Percentiles rank a stretch among this genome's conserved stretches.
phyloP scores from a whole-genome alignment of 37 sponge, comb jelly and placozoan species.

The Haliclona indistincta region DNA sequence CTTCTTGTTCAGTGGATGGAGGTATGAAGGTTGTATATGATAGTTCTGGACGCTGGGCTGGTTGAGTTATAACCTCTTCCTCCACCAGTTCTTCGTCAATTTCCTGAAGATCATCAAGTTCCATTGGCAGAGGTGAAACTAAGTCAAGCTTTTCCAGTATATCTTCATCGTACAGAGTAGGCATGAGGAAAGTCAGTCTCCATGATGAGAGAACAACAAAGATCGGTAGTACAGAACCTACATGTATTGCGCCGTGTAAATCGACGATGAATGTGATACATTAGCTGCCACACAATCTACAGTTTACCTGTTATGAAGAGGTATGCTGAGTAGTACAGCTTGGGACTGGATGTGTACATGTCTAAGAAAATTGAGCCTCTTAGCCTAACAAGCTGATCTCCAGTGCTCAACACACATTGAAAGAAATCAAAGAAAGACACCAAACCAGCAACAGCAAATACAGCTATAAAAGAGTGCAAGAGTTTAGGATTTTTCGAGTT shows the following conservation, averaged over 20 bases:
- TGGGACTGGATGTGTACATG: neutral
- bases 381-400: neutral
- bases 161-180: neutral
- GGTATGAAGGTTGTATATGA: too few relatives aligned
- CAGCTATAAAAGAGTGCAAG: neutral
- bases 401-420: constrained; percentile 25
- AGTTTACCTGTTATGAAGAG: neutral
- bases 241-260: neutral
- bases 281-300: neutral
- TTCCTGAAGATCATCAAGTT: neutral
- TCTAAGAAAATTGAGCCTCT: neutral
- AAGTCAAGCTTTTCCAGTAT: neutral
- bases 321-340: neutral
- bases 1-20: too few relatives aligned
- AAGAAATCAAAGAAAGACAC: constrained; percentile 37
- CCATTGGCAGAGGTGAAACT: neutral
- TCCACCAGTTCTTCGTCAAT: neutral
- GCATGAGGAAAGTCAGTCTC: constrained; percentile 32
- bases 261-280: neutral
- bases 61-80: constrained; percentile 2
- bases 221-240: constrained; percentile 28
- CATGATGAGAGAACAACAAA: constrained; percentile 26
- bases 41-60: too few relatives aligned
- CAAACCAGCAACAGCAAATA: constrained; percentile 12
- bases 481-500: neutral